Evolutionary conservation across 2,888 invertebrate genomes (phyloP).

Genomic region (Gastracanthus pulcherrimus): DNA sequence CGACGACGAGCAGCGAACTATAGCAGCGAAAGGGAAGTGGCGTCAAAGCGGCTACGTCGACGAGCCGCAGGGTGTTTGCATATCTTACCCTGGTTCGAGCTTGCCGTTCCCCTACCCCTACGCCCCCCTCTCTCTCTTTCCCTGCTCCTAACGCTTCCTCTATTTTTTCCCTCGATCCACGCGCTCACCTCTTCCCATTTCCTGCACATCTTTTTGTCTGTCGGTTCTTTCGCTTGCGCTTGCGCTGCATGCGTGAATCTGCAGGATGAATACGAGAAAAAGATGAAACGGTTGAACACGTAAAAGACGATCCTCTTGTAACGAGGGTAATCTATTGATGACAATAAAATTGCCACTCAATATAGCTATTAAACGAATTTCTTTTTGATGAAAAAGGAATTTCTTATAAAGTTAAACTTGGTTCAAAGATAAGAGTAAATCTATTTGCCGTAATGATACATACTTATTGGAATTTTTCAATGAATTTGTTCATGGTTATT

Average conservation of each 20-base stretch:
- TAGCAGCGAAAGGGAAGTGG: slow-evolving; percentile 58
- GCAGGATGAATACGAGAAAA: too few species aligned
- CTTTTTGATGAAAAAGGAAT: too few species aligned
- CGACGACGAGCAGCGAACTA: slow-evolving; percentile 49
- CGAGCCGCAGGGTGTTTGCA: slow-evolving; percentile 65
- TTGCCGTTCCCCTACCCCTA: slow-evolving; percentile 58
- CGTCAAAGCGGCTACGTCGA: slow-evolving; percentile 61
- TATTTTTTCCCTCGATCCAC: slow-evolving; percentile 1
- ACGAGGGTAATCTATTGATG: too few species aligned
- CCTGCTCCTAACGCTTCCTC: too few species aligned
- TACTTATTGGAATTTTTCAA: too few species aligned
- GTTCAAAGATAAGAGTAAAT: too few species aligned
- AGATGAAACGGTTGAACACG: background rate
- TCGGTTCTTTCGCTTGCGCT: background rate
- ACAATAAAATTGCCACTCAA: background rate
- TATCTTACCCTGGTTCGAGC: slow-evolving; percentile 60
- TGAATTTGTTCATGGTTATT: too few species aligned
- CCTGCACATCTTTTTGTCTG: slow-evolving; percentile 5
- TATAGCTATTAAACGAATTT: too few species aligned
- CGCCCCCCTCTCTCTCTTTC: background rate
- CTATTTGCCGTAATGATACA: too few species aligned
- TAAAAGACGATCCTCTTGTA: background rate
- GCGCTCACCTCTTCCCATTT: background rate
- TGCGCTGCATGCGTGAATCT: background rate
- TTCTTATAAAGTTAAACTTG: too few species aligned